Evolutionary conservation across 2,888 invertebrate species (phyloP).

Genomic region (Athripsodes cinereus): DNA sequence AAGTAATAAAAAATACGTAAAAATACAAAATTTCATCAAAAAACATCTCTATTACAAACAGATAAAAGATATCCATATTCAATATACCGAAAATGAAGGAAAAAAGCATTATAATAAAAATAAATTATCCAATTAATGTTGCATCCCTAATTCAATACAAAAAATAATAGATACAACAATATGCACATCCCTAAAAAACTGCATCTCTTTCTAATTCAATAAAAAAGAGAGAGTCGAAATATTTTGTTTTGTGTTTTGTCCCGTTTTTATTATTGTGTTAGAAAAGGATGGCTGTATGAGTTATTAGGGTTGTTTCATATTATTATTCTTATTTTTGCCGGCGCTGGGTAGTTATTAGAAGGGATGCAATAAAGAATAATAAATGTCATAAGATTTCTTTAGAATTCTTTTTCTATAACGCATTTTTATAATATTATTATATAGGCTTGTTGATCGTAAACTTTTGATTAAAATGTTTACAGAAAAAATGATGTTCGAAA

Average conservation of each 20-base stretch:
- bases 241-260: not conserved
- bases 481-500: not conserved
- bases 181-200: not conserved
- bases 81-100: too few relatives aligned
- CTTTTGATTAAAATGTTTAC: not conserved
- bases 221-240: not conserved
- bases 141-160: not conserved
- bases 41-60: not conserved
- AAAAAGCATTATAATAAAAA: not conserved
- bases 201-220: not conserved
- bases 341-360: not conserved
- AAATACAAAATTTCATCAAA: not conserved
- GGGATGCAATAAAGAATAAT: not conserved
- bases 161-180: not conserved
- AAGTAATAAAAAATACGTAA: not conserved
- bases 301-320: not conserved
- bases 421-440: too few relatives aligned
- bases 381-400: not conserved
- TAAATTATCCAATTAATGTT: not conserved
- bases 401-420: not conserved
- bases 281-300: not conserved
- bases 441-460: not conserved
- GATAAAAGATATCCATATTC: not conserved
- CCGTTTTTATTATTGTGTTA: not conserved
- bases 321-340: not conserved